These are phyloP conservation scores for Furcula furcula DNA, from an alignment of 2,888 invertebrate species.

Conservation along the genomic window DNA sequence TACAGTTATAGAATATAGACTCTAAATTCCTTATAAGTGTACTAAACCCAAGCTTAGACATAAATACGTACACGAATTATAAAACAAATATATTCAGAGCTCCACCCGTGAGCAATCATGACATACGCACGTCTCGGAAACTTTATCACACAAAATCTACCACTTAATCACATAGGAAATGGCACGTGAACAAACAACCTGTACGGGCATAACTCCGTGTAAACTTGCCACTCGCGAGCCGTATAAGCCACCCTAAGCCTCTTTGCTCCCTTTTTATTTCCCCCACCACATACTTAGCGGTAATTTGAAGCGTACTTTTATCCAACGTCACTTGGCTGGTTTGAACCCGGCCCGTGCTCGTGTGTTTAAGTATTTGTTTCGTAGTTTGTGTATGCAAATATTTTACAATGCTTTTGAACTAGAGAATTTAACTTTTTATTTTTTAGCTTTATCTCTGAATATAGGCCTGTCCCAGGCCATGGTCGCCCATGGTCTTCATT, in stretches of 20 bases:
- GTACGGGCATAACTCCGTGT: conserved; percentile 55
- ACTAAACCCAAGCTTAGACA: conserved; percentile 18
- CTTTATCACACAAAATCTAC: conserved; percentile 48
- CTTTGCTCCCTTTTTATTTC: conserved; percentile 67
- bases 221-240: conserved; percentile 59
- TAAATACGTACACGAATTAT: background rate
- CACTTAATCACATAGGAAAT: conserved; percentile 65
- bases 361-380: conserved; percentile 9
- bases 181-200: conserved; percentile 62
- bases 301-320: conserved; percentile 63
- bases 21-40: no score
- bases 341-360: conserved; percentile 31
- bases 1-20: no score
- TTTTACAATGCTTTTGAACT: no score
- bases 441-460: no score
- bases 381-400: no score
- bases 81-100: conserved; percentile 5
- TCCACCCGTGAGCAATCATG: conserved; percentile 11
- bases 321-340: conserved; percentile 44
- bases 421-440: no score
- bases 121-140: conserved; percentile 25
- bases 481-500: no score
- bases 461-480: no score
- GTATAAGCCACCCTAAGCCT: conserved; percentile 65
- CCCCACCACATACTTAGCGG: conserved; percentile 73